Base-by-base conservation (phyloP, 2,888 invertebrate genomes). In the Leptinotarsa juncta region DNA sequence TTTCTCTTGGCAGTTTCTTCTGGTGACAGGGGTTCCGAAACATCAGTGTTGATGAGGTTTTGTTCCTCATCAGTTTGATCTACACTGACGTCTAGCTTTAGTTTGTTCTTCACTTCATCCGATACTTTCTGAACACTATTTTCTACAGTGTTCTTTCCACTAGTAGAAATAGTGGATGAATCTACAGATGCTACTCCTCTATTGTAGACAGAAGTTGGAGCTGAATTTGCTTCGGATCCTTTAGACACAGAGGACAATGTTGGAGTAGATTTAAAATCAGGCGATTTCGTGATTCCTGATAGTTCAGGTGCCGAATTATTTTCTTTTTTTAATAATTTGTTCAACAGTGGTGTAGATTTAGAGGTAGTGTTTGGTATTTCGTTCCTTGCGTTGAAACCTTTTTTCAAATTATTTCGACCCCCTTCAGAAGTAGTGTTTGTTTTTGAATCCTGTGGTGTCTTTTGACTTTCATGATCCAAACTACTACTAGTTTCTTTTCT, bases 1-100 rank as follows among this genome's bases (percentile, higher is more conserved):
- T 80, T 79, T 18, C 76, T 77, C 65, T 72, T 55, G 0, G 65
- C 50, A 60, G 16, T 73, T 20, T 57, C 55, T 42, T 51, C 67
- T 3, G 62, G 62, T 62, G 62, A 32, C 16, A 62, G 12, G 2
- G 62, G 62, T n/a, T n/a, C n/a, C 2, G 62, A n/a, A n/a, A n/a
- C 42, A 42, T 42, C 62, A 42, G 32, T 62, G 4, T 2, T 15
- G 20, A 26, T 23, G 60, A 60, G 20, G 20, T 4, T 42, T 16
- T 26, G 16, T n/a, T 32, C 42, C 10, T 15, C 7, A 0, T 5
- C 12, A 12, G 16, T 3, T 18, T 32, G 16, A 10, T 62, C 62
- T 20, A 32, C 16, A 4, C n/a, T 62, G 26, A 32, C 18, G 15
- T 71, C 49, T 42, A 16, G 14, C 20, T 57, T 32, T n/a, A 20